phyloP scores from a whole-genome alignment of 2,888 invertebrate species.

The Aromia moschata region DNA sequence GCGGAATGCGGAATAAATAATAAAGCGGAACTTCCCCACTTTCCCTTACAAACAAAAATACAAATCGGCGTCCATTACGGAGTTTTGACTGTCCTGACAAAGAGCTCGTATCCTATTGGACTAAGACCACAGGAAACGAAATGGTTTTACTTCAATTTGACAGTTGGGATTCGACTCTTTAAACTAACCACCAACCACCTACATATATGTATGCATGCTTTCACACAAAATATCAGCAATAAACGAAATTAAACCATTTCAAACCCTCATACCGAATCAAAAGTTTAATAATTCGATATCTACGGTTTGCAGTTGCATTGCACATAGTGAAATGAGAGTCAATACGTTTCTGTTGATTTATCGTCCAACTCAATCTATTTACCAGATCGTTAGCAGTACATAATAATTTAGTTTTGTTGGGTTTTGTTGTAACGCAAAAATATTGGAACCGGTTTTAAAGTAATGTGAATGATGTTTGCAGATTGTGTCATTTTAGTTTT shows the following conservation, averaged over 20 bases:
- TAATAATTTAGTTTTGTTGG: conserved; percentile 12
- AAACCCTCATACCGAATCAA: background rate
- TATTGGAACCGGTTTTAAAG: conserved; percentile 2
- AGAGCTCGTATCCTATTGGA: no score
- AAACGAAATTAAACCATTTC: background rate
- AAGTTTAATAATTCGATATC: background rate
- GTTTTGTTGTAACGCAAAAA: conserved; percentile 6
- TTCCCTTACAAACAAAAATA: no score
- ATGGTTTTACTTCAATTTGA: no score
- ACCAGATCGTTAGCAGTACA: conserved; percentile 3
- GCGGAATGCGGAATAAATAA: no score
- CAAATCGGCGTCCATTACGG: no score
- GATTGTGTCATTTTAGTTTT: no score
- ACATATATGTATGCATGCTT: background rate
- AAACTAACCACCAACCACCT: no score
- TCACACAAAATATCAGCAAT: background rate
- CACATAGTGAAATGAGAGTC: background rate
- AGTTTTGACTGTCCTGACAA: no score
- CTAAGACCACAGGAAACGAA: no score
- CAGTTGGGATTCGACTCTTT: no score
- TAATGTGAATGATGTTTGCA: no score
- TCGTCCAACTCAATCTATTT: conserved; percentile 14
- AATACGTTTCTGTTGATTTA: conserved; percentile 16
- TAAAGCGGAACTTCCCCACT: no score
- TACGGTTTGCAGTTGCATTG: background rate